A percentile compares a stretch with the other conserved stretches of the same genome.
Evolutionary conservation across 1,140 invertebrate genomes (phyloP).

Genomic region (Drosophila rhopaloa): DNA sequence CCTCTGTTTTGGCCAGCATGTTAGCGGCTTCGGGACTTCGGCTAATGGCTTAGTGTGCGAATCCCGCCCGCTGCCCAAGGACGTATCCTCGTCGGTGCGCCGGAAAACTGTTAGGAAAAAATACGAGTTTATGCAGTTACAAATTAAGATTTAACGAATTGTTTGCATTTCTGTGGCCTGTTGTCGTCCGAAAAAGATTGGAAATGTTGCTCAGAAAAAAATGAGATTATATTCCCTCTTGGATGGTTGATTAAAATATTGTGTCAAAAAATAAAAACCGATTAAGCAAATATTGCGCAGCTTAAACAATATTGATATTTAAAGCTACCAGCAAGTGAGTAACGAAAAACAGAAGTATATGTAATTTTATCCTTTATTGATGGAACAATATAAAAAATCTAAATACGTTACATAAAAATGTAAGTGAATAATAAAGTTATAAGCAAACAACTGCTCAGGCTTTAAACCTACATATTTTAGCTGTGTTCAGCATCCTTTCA

Average conservation of each 20-base stretch:
- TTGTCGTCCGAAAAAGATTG: background rate
- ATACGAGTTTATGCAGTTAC: slow-evolving; percentile 6
- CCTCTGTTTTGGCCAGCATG: slow-evolving; percentile 5
- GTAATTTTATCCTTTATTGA: no score
- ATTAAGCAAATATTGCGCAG: background rate
- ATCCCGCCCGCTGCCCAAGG: slow-evolving; percentile 12
- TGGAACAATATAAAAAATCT: background rate
- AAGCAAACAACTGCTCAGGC: slow-evolving; percentile 7
- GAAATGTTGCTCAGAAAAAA: background rate
- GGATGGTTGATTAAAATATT: slow-evolving; percentile 5
- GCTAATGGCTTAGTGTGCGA: slow-evolving; percentile 23
- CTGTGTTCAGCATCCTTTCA: slow-evolving; percentile 1
- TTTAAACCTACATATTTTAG: background rate
- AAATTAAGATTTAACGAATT: background rate
- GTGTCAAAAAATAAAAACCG: background rate
- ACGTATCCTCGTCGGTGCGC: slow-evolving; percentile 9
- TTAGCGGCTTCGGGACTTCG: slow-evolving; percentile 10
- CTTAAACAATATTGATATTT: background rate
- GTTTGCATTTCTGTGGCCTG: slow-evolving; percentile 4
- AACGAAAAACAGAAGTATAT: background rate
- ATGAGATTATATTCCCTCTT: background rate
- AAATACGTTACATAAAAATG: background rate
- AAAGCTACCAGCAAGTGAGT: background rate
- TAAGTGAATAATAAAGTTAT: slow-evolving; percentile 34
- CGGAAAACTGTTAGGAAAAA: slow-evolving; percentile 11